Evolutionary conservation across 2,113 vertebrate genomes (phyloP), one percentile per base, ranked within the genome.

Genomic region (Anguilla rostrata): DNA sequence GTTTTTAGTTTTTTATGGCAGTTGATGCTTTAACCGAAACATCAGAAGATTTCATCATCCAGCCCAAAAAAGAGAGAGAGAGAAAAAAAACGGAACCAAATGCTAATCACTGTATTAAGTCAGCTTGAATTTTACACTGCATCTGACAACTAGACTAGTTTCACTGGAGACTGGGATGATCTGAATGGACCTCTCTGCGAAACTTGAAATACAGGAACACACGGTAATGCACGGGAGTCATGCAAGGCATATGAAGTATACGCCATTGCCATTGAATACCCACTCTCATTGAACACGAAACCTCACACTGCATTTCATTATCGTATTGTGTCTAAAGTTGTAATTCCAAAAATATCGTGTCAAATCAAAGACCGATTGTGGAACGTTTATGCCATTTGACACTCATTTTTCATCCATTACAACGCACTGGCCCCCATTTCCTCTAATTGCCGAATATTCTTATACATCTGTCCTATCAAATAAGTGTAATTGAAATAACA

Each of bases 401-500:
- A 83, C 53, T 56, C 49, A 46, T 88, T 86, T 85, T 87, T 41
- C 34, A 83, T 85, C 5, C 81, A 71, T 88, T 81, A 63, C 20
- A 9, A 39, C 16, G 41, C 86, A 71, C 83, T 71, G 39, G 20
- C 84, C 57, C 39, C 84, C 82, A 83, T 94, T 94, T 92, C 94
- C 95, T 94, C 94, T 95, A 95, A 97, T 96, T 96, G 95, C 94
- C 93, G 92, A 93, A 91, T 95, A 96, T 96, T 96, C 94, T 34
- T 95, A 95, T 95, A 96, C 93, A 95, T 96, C 95, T 96, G 96
- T 97, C 96, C 96, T 96, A 94, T 95, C 96, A 96, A 97, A 96
- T 96, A 96, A 96, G 94, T 96, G 94, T 96, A 96, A 97, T 97
- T 97, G 96, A 96, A 96, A 96, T 96, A 96, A 96, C 94, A 95